A percentile compares a stretch with the other conserved stretches of the same genome.
phyloP scores from a whole-genome alignment of 2,113 vertebrate genomes.

The Cisticola juncidis region DNA sequence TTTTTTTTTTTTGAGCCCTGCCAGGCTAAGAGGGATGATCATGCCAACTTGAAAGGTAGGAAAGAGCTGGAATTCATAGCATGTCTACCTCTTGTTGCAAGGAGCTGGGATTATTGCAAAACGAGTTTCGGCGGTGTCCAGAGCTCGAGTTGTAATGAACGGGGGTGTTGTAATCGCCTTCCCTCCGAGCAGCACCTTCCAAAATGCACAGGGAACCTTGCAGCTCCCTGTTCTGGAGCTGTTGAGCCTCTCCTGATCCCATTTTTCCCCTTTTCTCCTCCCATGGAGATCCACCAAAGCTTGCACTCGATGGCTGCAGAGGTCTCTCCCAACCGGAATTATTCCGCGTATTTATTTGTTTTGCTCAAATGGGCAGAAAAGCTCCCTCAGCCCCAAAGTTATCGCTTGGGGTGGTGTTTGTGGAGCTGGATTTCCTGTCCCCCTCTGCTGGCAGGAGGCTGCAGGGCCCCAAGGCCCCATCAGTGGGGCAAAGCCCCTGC shows the following conservation, averaged over 20 bases:
- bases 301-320: background rate
- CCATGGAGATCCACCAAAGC: background rate
- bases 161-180: conserved; percentile 19
- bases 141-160: background rate
- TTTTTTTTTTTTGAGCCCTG: background rate
- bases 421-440: background rate
- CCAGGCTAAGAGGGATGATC: conserved; percentile 18
- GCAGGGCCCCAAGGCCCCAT: background rate
- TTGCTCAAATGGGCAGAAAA: background rate
- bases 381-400: background rate
- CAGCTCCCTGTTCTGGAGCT: background rate
- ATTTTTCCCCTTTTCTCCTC: background rate
- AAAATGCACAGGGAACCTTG: background rate
- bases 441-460: conserved; percentile 46
- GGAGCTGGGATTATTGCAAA: conserved; percentile 1
- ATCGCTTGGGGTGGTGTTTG: background rate
- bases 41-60: conserved; percentile 55
- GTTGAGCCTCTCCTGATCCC: accelerated
- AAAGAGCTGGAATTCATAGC: conserved; percentile 10
- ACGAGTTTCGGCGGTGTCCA: conserved; percentile 11
- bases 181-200: background rate
- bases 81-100: conserved; percentile 21
- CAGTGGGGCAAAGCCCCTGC: background rate
- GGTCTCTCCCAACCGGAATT: accelerated
- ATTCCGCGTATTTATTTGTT: background rate